Evolutionary conservation across 2,888 invertebrate species (phyloP), one percentile per base, ranked within the genome.

Genomic region (Trissolcus japonicus): DNA sequence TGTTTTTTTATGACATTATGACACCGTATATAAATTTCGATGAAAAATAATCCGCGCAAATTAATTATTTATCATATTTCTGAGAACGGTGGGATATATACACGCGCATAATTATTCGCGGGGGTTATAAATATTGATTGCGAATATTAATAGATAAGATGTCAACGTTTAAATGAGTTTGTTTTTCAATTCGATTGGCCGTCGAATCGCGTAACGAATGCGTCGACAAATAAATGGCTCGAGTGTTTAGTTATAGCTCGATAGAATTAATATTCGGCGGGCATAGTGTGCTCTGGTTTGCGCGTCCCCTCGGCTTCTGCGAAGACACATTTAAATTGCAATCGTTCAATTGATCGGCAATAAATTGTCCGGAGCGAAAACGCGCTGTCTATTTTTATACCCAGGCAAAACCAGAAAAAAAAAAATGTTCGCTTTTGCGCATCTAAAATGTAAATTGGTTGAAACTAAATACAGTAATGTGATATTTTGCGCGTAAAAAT

Each of bases 401-500:
- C 29, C 29, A 55, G 25, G 21, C 11, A 25, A 54, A 41, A 48
- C 50, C 13, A 48, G 19, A 29, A 60, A 60, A 61, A 71, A 71
- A 53, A 55, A 40, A 16, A 13, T 41, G n/a, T 50, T 46, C 50
- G 29, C 63, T 60, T 72, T 72, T 46, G 54, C 46, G 46, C 21
- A 53, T 59, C 46, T 35, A 53, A 72, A 72, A 72, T 72, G 43
- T 65, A 65, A 72, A 72, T 72, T 35, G 40, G 46, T 9, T 46
- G 73, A 61, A 73, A 73, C 66, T 66, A 60, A 73, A 73, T 73
- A 73, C 66, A 55, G 73, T 66, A 65, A 73, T 50, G 65, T 73
- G 73, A 73, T 66, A 73, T 29, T 29, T 65, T 17, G 46, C 55
- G 46, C 54, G 51, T 60, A 55, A 69, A 60, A 60, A 48, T 51